A percentile compares a stretch with the other conserved stretches of the same genome.
phyloP scores from a whole-genome alignment of 2,113 vertebrate genomes.

The Melanocharis versteri region DNA sequence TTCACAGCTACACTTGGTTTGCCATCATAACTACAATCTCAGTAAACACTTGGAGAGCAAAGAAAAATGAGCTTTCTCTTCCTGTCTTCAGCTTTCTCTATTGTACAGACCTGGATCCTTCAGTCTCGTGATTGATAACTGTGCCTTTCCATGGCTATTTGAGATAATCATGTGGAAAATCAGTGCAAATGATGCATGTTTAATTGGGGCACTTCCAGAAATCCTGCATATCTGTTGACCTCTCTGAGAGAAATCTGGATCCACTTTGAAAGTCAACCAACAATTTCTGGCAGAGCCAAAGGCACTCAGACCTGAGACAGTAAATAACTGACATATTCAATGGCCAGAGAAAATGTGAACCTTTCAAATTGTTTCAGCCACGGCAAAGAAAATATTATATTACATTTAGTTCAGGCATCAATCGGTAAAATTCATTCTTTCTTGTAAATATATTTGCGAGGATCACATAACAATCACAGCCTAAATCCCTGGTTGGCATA shows the following conservation, averaged over 20 bases:
- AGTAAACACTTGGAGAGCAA: background rate
- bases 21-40: background rate
- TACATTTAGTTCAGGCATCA: background rate
- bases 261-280: slow-evolving; percentile 43
- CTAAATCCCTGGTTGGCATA: background rate
- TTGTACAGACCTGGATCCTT: background rate
- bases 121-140: slow-evolving; percentile 49
- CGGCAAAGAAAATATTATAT: background rate
- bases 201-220: slow-evolving; percentile 44
- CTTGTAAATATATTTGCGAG: background rate
- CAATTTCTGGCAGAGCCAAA: background rate
- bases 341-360: background rate
- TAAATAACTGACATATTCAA: background rate
- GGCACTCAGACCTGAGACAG: background rate
- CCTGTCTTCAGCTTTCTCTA: background rate
- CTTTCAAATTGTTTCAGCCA: background rate
- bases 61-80: background rate
- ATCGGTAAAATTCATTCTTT: background rate
- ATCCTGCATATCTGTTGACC: slow-evolving; percentile 22
- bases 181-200: slow-evolving; percentile 54
- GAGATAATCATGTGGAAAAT: slow-evolving; percentile 67
- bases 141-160: slow-evolving; percentile 40
- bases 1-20: background rate
- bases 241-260: slow-evolving; percentile 33
- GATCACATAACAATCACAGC: background rate